Evolutionary conservation across 2,113 vertebrate species (phyloP), one percentile per base, ranked within the genome.

Genomic region (Chascanopsetta lugubris): DNA sequence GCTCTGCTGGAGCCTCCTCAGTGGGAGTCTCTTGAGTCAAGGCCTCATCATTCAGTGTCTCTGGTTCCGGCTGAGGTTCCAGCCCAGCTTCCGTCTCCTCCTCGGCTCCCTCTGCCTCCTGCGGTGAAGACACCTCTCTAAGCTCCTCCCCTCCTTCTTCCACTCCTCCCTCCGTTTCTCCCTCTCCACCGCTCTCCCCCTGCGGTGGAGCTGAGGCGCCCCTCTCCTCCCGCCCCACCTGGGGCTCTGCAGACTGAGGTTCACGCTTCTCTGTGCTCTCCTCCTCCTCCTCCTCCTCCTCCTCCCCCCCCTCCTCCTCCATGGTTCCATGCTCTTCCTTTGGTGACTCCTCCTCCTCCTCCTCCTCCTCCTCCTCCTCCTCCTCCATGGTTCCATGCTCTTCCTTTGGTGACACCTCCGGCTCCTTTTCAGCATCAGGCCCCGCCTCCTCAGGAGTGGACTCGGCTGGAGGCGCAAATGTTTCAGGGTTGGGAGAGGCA

Each of bases 201-300:
- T 77, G 89, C 57, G 80, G 80, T 58, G 84, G 89, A 77, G 77
- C 18, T 3, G n/a, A 6, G 10, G 7, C 10, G 5, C 17, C 83
- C 8, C 72, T 82, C 61, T 78, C 61, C 63, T 78, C 62, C 49
- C 71, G 82, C 83, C 85, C 87, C 49, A 85, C 69, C 77, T 90
- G 91, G n/a, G 57, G 64, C 45, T 84, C 75, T 69, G 29, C 3
- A 17, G 68, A 8, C 0, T 6, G 15, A 1, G 43, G 51, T 18
- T 62, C 85, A 51, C 85, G 83, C 27, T 61, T 75, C 77, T 89
- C 84, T 77, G 86, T 87, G 79, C 13, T 60, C 32, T 83, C 91
- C 79, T 85, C 88, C 67, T 88, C 88, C 0, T 0, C 57, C 43
- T 51, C 62, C 0, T 18, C 50, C 34, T 70, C 74, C 40, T 64